Conservation (phyloP, 2,797 vertebrate genomes). For the Pristis pectinata region DNA sequence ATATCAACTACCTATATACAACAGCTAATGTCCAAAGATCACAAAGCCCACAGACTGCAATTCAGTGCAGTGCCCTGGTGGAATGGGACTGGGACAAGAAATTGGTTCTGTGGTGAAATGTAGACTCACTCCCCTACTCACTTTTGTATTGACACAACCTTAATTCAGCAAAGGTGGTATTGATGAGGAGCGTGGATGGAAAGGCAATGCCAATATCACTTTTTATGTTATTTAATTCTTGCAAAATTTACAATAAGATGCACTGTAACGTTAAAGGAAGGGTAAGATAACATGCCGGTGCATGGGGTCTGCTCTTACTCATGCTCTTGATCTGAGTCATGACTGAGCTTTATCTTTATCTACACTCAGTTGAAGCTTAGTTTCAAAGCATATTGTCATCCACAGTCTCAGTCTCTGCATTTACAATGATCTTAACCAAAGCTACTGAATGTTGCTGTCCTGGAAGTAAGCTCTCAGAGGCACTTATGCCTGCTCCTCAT, state of each 20-base stretch:
- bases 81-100: not conserved
- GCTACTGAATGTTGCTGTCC: not conserved
- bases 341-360: not conserved
- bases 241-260: not conserved
- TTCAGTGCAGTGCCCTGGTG: not conserved
- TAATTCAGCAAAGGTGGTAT: not conserved
- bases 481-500: not conserved
- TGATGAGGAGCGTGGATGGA: not conserved
- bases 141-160: no score
- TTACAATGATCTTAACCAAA: not conserved
- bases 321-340: not conserved
- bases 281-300: not conserved
- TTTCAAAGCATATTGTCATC: not conserved
- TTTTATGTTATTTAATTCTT: not conserved
- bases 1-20: not conserved
- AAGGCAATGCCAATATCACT: not conserved
- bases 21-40: no score
- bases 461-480: not conserved
- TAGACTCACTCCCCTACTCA: not conserved
- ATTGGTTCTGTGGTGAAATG: not conserved
- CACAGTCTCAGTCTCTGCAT: not conserved
- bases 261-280: not conserved
- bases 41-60: no score
- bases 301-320: not conserved
- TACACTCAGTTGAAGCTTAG: not conserved